phyloP scores from a whole-genome alignment of 1,140 invertebrate genomes.

The Platyura marginata region DNA sequence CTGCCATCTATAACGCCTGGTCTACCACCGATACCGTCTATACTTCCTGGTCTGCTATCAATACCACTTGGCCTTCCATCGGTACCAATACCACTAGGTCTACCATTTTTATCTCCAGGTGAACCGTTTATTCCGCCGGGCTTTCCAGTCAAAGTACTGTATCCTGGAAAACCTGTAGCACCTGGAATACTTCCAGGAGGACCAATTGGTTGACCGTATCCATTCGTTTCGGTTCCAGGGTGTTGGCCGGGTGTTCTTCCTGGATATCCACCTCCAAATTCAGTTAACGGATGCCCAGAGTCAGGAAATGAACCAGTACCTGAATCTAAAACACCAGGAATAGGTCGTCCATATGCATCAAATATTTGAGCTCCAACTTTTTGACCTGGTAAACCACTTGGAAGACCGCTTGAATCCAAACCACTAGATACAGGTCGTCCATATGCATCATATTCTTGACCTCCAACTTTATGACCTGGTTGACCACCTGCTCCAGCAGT shows the following conservation, averaged over 20 bases:
- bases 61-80: neutral
- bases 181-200: too few relatives aligned
- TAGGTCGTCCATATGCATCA: neutral
- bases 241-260: neutral
- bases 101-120: neutral
- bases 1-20: neutral
- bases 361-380: neutral
- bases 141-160: too few relatives aligned
- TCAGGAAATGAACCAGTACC: neutral
- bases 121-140: neutral
- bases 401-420: neutral
- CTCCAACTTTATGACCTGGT: slow-evolving; percentile 1
- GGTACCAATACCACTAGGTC: neutral
- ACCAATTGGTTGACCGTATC: neutral
- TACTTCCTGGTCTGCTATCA: neutral
- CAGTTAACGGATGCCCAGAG: neutral
- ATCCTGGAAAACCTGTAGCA: too few relatives aligned
- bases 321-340: neutral
- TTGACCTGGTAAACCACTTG: slow-evolving; percentile 2
- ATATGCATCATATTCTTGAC: slow-evolving; percentile 1
- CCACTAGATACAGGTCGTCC: neutral
- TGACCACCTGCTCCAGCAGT: slow-evolving; percentile 2
- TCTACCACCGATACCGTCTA: neutral
- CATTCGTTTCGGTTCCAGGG: neutral
- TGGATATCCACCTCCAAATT: neutral